Evolutionary conservation across 2,888 invertebrate genomes (phyloP).

Genomic region (Epirrita christyi): DNA sequence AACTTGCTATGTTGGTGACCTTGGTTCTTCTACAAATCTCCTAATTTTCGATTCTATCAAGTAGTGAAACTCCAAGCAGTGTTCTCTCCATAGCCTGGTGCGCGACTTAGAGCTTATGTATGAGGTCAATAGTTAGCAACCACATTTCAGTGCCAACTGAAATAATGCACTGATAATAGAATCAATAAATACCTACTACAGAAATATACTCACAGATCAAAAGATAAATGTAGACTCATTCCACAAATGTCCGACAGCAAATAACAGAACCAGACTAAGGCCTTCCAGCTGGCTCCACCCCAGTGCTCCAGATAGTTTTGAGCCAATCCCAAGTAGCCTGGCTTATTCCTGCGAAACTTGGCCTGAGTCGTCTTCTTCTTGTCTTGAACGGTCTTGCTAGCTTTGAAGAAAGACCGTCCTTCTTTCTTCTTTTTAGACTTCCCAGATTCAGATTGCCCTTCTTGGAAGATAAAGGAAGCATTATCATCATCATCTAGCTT

Average conservation of each 20-base stretch:
- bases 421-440: constrained; percentile 80
- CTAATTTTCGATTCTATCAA: too few relatives aligned
- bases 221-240: constrained; percentile 89
- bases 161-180: too few relatives aligned
- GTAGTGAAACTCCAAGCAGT: too few relatives aligned
- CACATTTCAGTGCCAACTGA: too few relatives aligned
- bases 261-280: constrained; percentile 91
- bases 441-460: constrained; percentile 61
- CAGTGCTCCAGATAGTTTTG: constrained; percentile 81
- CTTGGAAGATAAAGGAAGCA: constrained; percentile 66
- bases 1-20: too few relatives aligned
- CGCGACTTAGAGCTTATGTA: too few relatives aligned
- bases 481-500: constrained; percentile 67
- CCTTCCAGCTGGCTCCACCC: constrained; percentile 84
- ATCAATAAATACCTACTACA: too few relatives aligned
- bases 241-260: constrained; percentile 92
- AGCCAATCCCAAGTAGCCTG: constrained; percentile 72
- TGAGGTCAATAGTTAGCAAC: too few relatives aligned
- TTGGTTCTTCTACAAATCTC: too few relatives aligned
- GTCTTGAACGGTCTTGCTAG: constrained; percentile 64
- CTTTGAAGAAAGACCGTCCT: constrained; percentile 67
- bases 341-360: constrained; percentile 71
- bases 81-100: too few relatives aligned
- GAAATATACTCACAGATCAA: constrained; percentile 87
- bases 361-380: constrained; percentile 77